A percentile compares a stretch with the other conserved stretches of the same genome.
Evolutionary conservation across 2,113 vertebrate genomes (phyloP).

Genomic region (Zootoca vivipara): DNA sequence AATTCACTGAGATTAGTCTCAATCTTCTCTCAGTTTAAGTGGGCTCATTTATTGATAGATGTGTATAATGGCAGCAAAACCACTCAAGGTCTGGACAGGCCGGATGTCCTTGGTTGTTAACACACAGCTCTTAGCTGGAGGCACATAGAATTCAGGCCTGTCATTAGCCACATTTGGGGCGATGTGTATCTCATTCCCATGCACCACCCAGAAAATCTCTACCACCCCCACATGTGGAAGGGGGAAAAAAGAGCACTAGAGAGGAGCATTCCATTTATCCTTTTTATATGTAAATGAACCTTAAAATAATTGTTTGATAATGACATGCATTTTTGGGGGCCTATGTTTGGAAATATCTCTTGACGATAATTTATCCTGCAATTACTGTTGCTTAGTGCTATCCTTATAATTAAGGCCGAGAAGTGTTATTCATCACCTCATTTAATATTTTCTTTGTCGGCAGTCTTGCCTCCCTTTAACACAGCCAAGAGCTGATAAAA

Average conservation of each 20-base stretch:
- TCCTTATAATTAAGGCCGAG: constrained; percentile 74
- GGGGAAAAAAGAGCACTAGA: constrained; percentile 1
- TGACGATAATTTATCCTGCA: constrained; percentile 76
- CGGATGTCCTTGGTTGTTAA: constrained; percentile 55
- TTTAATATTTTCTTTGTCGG: constrained; percentile 73
- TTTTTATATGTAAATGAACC: constrained; percentile 77
- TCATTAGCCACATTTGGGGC: constrained; percentile 69
- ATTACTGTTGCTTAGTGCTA: constrained; percentile 74
- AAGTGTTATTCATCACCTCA: constrained; percentile 74
- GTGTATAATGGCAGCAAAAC: constrained; percentile 30
- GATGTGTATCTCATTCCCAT: constrained; percentile 66
- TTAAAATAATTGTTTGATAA: constrained; percentile 78
- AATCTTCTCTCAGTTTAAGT: constrained; percentile 40
- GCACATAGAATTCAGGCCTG: constrained; percentile 62
- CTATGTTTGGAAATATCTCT: constrained; percentile 74
- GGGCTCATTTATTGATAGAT: neutral
- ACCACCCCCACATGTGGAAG: constrained; percentile 65
- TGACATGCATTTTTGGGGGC: constrained; percentile 63
- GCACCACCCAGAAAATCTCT: constrained; percentile 71
- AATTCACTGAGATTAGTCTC: neutral
- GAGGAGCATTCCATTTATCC: constrained; percentile 67
- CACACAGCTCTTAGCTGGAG: constrained; percentile 52
- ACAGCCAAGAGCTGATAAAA: constrained; percentile 72
- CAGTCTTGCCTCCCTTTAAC: constrained; percentile 67
- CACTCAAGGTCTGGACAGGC: constrained; percentile 48